Evolutionary conservation across 2,888 invertebrate species (phyloP), one percentile per base, ranked within the genome.

Genomic region (Mimumesa dahlbomi): DNA sequence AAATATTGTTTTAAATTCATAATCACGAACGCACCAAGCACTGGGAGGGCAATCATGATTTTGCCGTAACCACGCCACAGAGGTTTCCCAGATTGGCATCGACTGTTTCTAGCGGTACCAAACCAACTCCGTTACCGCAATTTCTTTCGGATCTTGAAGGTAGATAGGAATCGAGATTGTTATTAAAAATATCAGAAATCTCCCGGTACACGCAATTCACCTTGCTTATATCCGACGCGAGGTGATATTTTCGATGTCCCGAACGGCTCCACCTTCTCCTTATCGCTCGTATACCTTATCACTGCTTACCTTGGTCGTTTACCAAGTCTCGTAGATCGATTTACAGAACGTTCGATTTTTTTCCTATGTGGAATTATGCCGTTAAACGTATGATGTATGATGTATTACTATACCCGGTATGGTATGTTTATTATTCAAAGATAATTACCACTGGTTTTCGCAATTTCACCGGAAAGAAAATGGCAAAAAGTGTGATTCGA

Each of bases 161-260:
- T 21, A 59, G 80, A 82, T 84, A 80, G 45, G 40, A n/a, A 72
- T 74, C 72, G 73, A 63, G 77, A 82, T 83, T 62, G 67, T 84
- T 82, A 80, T 84, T 81, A 84, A 81, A 74, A 84, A 84, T 82
- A 83, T 80, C 71, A 21, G 66, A 76, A 75, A 81, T 81, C 75
- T 77, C 59, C 43, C 74, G 72, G 66, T 59, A 46, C 66, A 40
- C 40, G 63, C 53, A 46, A 42, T 6, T 11, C 48, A 11, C 46
- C 19, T 13, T 21, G 14, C 19, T 7, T 5, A 22, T n/a, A n/a
- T n/a, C n/a, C n/a, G n/a, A n/a, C n/a, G n/a, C n/a, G n/a, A n/a
- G n/a, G n/a, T n/a, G n/a, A n/a, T n/a, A n/a, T n/a, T n/a, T n/a
- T n/a, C n/a, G n/a, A n/a, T n/a, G n/a, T n/a, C n/a, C n/a, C n/a